These are phyloP conservation scores for Mobula birostris DNA, from an alignment of 2,113 vertebrate species.

Conservation along the genomic window DNA sequence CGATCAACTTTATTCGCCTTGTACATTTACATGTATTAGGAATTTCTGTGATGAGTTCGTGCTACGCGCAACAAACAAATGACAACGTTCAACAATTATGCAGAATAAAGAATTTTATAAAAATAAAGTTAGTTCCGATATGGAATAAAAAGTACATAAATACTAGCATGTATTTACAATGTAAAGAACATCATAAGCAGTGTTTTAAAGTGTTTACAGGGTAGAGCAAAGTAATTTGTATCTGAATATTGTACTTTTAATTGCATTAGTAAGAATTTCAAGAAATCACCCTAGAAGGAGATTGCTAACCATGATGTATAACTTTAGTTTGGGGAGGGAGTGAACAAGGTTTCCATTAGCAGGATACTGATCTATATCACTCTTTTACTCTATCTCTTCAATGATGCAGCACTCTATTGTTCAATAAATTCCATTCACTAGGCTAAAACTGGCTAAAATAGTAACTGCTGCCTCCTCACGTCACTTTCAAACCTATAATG, in stretches of 20 bases:
- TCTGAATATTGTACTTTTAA: background rate
- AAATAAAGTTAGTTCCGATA: no score
- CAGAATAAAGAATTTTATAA: no score
- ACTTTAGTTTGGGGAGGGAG: background rate
- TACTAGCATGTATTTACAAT: no score
- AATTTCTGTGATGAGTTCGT: no score
- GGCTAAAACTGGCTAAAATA: conserved; percentile 6
- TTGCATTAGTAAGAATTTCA: background rate
- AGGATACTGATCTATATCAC: background rate
- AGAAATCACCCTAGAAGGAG: background rate
- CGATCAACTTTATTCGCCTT: no score
- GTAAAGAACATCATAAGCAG: no score
- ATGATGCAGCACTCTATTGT: background rate
- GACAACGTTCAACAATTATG: no score
- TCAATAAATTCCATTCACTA: background rate
- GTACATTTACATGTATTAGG: no score
- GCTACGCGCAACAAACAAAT: no score
- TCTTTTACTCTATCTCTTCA: background rate
- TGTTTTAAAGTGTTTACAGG: no score
- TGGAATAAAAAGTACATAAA: no score
- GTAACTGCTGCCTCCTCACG: background rate
- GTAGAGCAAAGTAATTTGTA: no score
- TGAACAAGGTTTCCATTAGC: background rate
- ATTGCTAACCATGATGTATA: background rate
- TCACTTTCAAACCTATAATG: background rate